Percentiles rank a stretch among this genome's conserved stretches.
phyloP scores from a whole-genome alignment of 2,113 vertebrate species.

The Chlorodrepanis virens region DNA sequence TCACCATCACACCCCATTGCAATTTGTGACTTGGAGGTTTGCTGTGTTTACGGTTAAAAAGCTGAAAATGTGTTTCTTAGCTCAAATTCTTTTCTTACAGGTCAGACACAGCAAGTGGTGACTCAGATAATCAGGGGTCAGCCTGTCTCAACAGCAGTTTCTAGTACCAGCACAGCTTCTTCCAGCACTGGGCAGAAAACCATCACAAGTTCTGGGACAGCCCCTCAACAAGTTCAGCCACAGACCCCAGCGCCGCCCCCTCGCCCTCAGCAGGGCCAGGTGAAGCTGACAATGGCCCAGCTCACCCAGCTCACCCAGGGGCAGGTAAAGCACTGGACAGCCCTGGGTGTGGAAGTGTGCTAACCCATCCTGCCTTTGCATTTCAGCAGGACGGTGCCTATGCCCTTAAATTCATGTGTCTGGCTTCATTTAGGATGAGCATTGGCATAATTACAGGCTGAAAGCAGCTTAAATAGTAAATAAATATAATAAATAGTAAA shows the following conservation, averaged over 20 bases:
- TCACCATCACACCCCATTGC: not conserved
- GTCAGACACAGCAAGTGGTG: constrained; percentile 84
- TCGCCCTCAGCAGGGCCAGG: constrained; percentile 94
- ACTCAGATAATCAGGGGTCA: constrained; percentile 84
- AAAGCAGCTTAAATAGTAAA: not conserved
- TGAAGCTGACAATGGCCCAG: constrained; percentile 97
- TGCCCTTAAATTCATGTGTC: not conserved
- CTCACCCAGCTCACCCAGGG: constrained; percentile 95
- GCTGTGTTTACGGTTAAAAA: not conserved
- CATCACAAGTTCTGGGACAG: constrained; percentile 54
- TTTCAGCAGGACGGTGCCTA: not conserved
- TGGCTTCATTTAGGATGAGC: not conserved
- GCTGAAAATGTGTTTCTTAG: not conserved
- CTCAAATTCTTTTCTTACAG: constrained; percentile 60
- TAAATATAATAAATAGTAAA: not conserved
- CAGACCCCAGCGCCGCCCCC: constrained; percentile 63
- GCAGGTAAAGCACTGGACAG: constrained; percentile 76
- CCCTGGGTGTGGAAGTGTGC: not conserved
- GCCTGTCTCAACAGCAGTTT: constrained; percentile 80
- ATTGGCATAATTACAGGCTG: not conserved
- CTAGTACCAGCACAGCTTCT: constrained; percentile 69
- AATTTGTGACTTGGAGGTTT: not conserved
- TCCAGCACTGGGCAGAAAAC: constrained; percentile 73
- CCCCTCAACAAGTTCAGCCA: constrained; percentile 62
- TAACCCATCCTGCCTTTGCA: not conserved